Base-by-base conservation (phyloP, 2,888 invertebrate genomes). In the Xestia ashworthii region DNA sequence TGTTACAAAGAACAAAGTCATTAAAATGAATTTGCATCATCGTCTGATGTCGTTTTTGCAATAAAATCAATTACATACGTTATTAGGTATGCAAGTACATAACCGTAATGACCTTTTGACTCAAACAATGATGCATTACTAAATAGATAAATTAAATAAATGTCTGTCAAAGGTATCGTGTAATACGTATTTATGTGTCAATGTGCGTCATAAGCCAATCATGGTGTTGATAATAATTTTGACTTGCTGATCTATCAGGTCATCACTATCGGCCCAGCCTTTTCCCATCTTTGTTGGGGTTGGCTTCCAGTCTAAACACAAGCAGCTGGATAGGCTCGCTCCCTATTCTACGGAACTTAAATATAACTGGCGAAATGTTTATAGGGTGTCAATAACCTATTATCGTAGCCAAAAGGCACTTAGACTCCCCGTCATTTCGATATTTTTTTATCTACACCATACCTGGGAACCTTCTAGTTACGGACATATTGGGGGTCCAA, bases 201-300 rank as follows among this genome's bases (percentile, higher is more conserved):
- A 60, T 38, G 6, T 73, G 38, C 80, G 78, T 73, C 81, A 73
- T 38, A 48, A 25, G 25, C 44, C 5, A 22, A 60, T 58, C 50
- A 16, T 16, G 9, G 3, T 65, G n/a, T 11, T 4, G 25, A 50
- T 58, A 50, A 19, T 48, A 50, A 58, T 46, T 66, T 55, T 50
- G 12, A 25, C 3, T 65, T 58, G 12, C n/a, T 66, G 14, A 71
- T 41, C 65, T 66, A 6, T 70, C 8, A 1, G 68, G 44, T 60
- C n/a, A 55, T 5, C 53, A 55, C 11, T 11, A n/a, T n/a, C n/a
- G 9, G 22, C 11, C 1, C 11, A n/a, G 50, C 0, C n/a, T 53
- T 53, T n/a, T 53, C n/a, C 53, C 22, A 53, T n/a, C 22, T n/a
- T 22, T 53, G 22, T 53, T 3, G 53, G 53, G 53, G 22, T 22